Evolutionary conservation across 2,113 vertebrate species (phyloP).

Genomic region (Anhinga anhinga): DNA sequence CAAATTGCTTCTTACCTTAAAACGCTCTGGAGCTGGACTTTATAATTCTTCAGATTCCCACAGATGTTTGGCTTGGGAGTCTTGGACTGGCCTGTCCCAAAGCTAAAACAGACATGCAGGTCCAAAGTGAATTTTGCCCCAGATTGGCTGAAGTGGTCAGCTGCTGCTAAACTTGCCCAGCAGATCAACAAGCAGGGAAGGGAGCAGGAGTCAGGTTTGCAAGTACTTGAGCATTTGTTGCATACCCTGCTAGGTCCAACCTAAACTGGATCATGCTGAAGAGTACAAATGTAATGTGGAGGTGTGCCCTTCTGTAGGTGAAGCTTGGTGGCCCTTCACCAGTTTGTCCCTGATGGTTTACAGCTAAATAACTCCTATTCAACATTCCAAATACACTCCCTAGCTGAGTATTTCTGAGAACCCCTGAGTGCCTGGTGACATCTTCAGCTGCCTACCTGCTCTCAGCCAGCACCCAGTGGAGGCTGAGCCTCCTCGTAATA

Average conservation of each 20-base stretch:
- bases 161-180: not conserved
- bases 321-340: not conserved
- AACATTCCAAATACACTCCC: not conserved
- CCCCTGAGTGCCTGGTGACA: not conserved
- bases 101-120: not conserved
- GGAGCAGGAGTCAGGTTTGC: not conserved
- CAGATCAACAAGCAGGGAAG: rapidly evolving
- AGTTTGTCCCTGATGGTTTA: not conserved
- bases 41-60: not conserved
- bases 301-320: not conserved
- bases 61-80: not conserved
- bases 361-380: not conserved
- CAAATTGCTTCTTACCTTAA: not conserved
- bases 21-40: not conserved
- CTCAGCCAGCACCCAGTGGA: not conserved
- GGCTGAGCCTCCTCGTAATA: not conserved
- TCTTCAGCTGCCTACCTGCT: not conserved
- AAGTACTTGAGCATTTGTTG: not conserved
- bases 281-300: not conserved
- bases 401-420: not conserved
- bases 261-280: not conserved
- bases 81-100: not conserved
- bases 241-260: not conserved
- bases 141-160: not conserved
- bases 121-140: not conserved